Base-by-base conservation (phyloP, 2,113 vertebrate genomes). In the Hydrolagus affinis region DNA sequence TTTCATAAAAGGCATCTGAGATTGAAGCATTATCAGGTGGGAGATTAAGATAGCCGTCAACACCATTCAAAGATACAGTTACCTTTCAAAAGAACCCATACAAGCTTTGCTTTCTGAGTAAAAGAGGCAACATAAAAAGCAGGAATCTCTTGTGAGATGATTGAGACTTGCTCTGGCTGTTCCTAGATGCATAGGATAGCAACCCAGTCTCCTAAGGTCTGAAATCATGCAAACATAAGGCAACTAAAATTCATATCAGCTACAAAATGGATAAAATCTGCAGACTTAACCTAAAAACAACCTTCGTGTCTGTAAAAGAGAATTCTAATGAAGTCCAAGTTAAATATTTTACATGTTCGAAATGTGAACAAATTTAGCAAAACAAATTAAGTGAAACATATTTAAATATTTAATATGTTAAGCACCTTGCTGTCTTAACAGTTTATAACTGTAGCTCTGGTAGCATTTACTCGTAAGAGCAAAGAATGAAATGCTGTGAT, bases 161-260 rank as follows among this genome's bases (percentile, higher is more conserved):
- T 88, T 66, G 87, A 90, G 90, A 88, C 92, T 88, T 88, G 88
- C 89, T 44, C 86, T 87, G 89, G 90, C 92, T 91, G 86, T 90
- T 92, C 89, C 86, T 90, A 92, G 93, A 93, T 94, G 87, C 90
- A 87, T 75, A 8, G 86, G 89, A 93, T 90, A 93, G 91, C 91
- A 91, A 89, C 86, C 89, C 88, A 88, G 91, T 96, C 95, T 96
- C 95, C 86, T 87, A 91, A 94, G 95, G 91, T 91, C 91, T 92
- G 90, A 87, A 94, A 94, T 95, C 95, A 85, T 89, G 89, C 90
- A 92, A 90, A 91, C 95, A 93, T 92, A 88, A 93, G 92, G 94
- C 93, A 95, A 92, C 92, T 95, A 96, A 96, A 96, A 97, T 96
- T 97, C 96, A 94, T 95, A 95, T 96, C 95, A 94, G 95, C 94